These are phyloP conservation scores for Mesoclemmys tuberculata DNA, from an alignment of 2,113 vertebrate species.

Conservation along the genomic window DNA sequence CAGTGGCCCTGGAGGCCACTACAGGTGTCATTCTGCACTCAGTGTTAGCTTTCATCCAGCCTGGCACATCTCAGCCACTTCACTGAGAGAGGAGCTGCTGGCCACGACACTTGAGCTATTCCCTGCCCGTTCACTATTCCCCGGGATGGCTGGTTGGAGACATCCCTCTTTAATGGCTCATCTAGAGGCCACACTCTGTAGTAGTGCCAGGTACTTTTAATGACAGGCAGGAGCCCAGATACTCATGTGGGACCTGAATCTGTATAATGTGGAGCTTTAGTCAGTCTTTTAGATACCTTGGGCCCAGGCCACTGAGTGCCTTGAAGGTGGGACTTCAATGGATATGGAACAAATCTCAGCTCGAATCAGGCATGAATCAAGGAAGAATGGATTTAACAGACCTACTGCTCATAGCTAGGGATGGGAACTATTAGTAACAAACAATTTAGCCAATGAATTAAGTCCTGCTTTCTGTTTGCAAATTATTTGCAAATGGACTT, in stretches of 20 bases:
- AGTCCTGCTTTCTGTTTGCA: not conserved
- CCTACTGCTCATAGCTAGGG: not conserved
- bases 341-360: not conserved
- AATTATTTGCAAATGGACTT: not conserved
- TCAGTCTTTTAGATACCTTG: rapidly evolving
- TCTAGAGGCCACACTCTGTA: not conserved
- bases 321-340: rapidly evolving
- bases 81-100: not conserved
- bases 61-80: not conserved
- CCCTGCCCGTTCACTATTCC: not conserved
- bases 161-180: not conserved
- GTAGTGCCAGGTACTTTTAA: not conserved
- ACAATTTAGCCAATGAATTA: rapidly evolving
- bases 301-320: not conserved
- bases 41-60: not conserved
- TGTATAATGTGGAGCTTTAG: not conserved
- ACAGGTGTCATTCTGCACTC: not conserved
- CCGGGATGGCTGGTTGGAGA: not conserved
- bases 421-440: not conserved
- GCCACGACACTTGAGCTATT: not conserved
- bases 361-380: not conserved
- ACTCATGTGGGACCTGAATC: not conserved
- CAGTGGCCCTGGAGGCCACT: not conserved
- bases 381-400: not conserved
- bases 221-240: not conserved